phyloP scores from a whole-genome alignment of 2,888 invertebrate species.

The Trichogramma dendrolimi region DNA sequence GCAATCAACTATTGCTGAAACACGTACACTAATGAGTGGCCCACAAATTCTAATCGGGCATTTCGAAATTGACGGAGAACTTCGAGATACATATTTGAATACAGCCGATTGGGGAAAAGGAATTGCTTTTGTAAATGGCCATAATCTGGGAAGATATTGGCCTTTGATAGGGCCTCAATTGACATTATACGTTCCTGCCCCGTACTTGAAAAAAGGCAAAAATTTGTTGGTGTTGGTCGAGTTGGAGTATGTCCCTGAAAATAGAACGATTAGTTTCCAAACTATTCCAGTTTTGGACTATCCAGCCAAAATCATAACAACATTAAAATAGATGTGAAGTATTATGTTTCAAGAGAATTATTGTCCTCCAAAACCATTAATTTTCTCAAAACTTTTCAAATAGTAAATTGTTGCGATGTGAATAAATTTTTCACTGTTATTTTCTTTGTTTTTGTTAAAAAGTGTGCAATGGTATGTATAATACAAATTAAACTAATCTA shows the following conservation, averaged over 20 bases:
- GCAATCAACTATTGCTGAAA: neutral
- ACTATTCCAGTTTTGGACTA: slow-evolving; percentile 47
- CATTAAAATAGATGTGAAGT: neutral
- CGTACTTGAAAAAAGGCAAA: slow-evolving; percentile 60
- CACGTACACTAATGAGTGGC: slow-evolving; percentile 33
- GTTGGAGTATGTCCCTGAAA: slow-evolving; percentile 53
- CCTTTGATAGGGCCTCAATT: slow-evolving; percentile 70
- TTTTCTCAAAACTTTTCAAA: no score
- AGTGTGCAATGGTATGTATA: no score
- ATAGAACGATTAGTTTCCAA: slow-evolving; percentile 47
- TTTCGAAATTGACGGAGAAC: slow-evolving; percentile 49
- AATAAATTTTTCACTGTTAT: no score
- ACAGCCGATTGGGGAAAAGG: slow-evolving; percentile 84
- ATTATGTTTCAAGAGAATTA: no score
- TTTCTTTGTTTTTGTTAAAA: no score
- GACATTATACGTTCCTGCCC: slow-evolving; percentile 78
- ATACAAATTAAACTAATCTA: no score
- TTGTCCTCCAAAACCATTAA: no score
- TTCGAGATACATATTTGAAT: slow-evolving; percentile 73
- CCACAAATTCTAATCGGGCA: slow-evolving; percentile 42
- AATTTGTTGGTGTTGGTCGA: slow-evolving; percentile 63
- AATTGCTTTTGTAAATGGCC: slow-evolving; percentile 76
- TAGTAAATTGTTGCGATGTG: no score
- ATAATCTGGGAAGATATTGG: slow-evolving; percentile 85
- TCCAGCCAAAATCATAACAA: neutral